These are phyloP conservation scores for Temnopleurus reevesii DNA, from an alignment of 53 echinoderm and acorn worm genomes.

Conservation along the genomic window DNA sequence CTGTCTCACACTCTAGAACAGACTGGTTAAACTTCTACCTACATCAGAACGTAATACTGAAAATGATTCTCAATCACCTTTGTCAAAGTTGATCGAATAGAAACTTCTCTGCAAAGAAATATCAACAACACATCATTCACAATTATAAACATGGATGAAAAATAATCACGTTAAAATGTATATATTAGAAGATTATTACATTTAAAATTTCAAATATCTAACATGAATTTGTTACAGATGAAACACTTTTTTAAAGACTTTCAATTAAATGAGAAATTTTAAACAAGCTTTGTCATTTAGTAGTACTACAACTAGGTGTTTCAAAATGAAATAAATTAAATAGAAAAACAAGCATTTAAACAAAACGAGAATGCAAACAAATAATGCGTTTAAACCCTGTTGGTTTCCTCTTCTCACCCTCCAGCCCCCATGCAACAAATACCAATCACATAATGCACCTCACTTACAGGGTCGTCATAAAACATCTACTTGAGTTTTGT, in stretches of 20 bases:
- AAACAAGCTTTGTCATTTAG: not conserved
- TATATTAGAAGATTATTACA: not conserved
- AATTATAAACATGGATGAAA: not conserved
- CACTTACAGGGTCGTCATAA: slow-evolving; percentile 2
- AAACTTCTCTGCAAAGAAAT: not conserved
- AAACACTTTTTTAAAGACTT: not conserved
- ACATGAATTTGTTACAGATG: slow-evolving; percentile 21
- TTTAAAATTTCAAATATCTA: not conserved
- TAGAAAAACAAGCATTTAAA: not conserved
- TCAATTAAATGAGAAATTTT: not conserved
- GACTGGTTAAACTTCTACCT: not conserved
- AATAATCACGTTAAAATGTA: not conserved
- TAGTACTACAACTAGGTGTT: slow-evolving; percentile 30
- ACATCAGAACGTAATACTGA: slow-evolving; percentile 4
- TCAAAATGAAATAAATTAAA: not conserved
- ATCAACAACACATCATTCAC: not conserved
- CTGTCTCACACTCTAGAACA: not conserved
- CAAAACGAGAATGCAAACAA: not conserved
- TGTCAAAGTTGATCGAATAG: not conserved
- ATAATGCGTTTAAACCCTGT: not conserved
- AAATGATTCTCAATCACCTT: not conserved
- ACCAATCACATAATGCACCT: not conserved
- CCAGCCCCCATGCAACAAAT: not conserved
- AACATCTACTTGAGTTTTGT: not conserved
- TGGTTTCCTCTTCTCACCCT: not conserved